Percentiles rank a stretch among this genome's conserved stretches.
phyloP scores from a whole-genome alignment of 2,888 invertebrate genomes.

The Zhuqinia jingwanae region DNA sequence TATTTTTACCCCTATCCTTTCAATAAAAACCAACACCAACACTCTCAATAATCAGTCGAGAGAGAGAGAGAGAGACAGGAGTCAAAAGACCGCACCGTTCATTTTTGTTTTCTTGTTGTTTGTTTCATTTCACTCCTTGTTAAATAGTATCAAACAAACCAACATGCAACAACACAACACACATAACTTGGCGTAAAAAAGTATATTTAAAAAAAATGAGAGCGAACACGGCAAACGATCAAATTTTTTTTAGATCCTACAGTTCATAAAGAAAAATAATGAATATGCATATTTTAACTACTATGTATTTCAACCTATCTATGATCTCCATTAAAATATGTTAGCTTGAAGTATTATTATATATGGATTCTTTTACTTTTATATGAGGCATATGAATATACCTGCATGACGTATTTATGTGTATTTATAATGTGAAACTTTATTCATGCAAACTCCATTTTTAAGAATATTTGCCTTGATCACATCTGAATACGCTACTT shows the following conservation, averaged over 20 bases:
- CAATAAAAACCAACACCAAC: constrained; percentile 53
- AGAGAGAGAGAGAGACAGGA: constrained; percentile 26
- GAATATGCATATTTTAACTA: constrained; percentile 38
- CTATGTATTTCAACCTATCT: no score
- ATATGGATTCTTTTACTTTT: no score
- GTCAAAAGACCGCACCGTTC: constrained; percentile 63
- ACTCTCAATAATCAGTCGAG: constrained; percentile 45
- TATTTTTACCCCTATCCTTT: constrained; percentile 67
- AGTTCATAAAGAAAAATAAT: constrained; percentile 29
- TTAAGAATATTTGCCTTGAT: no score
- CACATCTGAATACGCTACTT: no score
- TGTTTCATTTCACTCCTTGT: constrained; percentile 42
- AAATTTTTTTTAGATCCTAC: constrained; percentile 3
- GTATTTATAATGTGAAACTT: no score
- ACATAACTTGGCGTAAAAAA: neutral
- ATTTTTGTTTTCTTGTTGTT: constrained; percentile 39
- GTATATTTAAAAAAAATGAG: constrained; percentile 29
- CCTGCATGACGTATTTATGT: neutral
- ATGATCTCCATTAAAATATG: no score
- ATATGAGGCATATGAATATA: neutral
- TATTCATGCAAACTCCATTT: no score
- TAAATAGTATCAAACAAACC: constrained; percentile 35
- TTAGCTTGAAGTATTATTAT: no score
- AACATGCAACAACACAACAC: constrained; percentile 1
- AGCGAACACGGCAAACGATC: constrained; percentile 44